Percentiles rank a stretch among this genome's conserved stretches.
phyloP scores from a whole-genome alignment of 2,113 vertebrate species.

The Chinchilla lanigera region DNA sequence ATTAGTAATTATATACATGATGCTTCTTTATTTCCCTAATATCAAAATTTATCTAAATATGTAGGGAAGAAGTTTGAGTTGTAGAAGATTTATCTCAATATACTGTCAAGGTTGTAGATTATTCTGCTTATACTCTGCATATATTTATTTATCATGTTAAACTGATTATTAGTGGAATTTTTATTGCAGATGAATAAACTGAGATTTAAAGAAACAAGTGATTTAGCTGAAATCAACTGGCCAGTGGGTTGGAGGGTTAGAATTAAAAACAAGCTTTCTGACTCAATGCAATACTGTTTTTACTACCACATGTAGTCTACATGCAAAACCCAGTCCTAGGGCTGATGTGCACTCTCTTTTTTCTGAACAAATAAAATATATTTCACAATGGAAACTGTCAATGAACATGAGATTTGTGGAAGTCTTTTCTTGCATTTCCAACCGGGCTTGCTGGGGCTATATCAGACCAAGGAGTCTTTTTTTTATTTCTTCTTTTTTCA shows the following conservation, averaged over 20 bases:
- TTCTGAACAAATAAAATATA: neutral
- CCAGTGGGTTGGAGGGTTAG: neutral
- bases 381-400: neutral
- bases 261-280: neutral
- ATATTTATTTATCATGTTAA: too few species aligned
- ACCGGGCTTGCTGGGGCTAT: neutral
- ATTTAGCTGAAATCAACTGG: neutral
- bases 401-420: neutral
- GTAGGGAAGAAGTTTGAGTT: neutral
- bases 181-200: neutral
- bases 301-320: fast-evolving
- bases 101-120: neutral
- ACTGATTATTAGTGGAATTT: neutral
- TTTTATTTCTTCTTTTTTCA: neutral
- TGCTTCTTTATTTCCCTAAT: neutral
- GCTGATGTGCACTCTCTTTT: neutral
- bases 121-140: neutral
- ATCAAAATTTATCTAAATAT: neutral
- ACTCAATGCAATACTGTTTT: neutral
- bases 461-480: neutral
- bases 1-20: neutral
- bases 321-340: neutral
- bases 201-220: neutral
- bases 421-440: neutral
- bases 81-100: neutral